These are phyloP conservation scores for Capra hircus DNA, from an alignment of 2,113 vertebrate genomes.

Conservation along the genomic window DNA sequence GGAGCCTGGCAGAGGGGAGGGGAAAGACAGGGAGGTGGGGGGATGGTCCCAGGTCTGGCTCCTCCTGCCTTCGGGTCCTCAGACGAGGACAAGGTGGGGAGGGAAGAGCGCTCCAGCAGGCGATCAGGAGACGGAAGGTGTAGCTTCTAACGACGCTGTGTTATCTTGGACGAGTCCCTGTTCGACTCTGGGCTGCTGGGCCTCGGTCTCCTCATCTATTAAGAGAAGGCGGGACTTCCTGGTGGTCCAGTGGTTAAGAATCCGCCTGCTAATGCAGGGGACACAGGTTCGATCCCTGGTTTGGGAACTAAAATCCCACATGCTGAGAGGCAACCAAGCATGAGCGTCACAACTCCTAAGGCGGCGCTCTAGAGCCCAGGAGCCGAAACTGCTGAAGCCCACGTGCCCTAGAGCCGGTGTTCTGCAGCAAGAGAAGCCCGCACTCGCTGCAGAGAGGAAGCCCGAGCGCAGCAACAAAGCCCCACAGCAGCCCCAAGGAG, in stretches of 20 bases:
- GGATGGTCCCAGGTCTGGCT: background rate
- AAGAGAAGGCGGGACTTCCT: background rate
- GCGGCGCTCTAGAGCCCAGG: background rate
- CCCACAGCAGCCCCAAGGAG: background rate
- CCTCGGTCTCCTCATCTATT: background rate
- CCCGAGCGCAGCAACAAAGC: background rate
- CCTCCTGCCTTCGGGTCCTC: background rate
- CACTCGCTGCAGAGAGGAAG: background rate
- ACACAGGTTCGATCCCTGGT: background rate
- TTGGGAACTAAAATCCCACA: background rate
- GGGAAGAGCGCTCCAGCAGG: background rate
- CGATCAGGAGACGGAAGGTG: rapidly evolving
- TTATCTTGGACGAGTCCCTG: background rate
- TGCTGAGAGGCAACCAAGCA: background rate
- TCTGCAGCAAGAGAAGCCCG: background rate
- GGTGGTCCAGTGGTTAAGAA: background rate
- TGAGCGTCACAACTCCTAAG: background rate
- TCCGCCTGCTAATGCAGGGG: background rate
- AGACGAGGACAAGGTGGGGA: background rate
- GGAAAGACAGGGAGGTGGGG: background rate
- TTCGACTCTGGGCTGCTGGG: background rate
- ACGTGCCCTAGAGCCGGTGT: rapidly evolving
- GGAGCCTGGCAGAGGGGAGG: background rate
- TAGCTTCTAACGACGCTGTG: background rate
- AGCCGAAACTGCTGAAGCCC: background rate